These are phyloP conservation scores for Streptopelia turtur DNA, from an alignment of 2,797 vertebrate species.

Conservation along the genomic window DNA sequence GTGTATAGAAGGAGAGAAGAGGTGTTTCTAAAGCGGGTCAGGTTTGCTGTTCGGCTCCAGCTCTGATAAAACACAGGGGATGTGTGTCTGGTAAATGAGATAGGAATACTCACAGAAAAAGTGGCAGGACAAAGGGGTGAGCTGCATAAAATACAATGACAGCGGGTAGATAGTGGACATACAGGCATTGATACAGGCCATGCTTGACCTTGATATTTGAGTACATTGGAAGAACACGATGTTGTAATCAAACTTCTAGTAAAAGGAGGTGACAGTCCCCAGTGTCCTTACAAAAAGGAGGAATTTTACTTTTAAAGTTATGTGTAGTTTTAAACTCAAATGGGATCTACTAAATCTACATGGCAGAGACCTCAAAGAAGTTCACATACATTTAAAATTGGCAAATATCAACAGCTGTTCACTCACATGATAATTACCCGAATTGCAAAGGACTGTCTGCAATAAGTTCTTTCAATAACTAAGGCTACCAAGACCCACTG, in stretches of 20 bases:
- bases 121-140: neutral
- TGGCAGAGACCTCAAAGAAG: neutral
- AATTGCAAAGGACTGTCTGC: neutral
- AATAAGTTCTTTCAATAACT: neutral
- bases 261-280: neutral
- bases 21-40: neutral
- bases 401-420: slow-evolving; percentile 32
- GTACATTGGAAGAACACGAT: neutral
- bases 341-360: neutral
- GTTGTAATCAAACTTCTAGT: neutral
- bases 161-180: neutral
- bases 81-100: neutral
- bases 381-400: neutral
- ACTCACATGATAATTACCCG: neutral
- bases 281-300: neutral
- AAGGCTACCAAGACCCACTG: neutral
- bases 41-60: neutral
- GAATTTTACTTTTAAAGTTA: neutral
- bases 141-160: neutral
- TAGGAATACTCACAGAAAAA: neutral
- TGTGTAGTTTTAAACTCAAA: neutral
- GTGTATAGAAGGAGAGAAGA: neutral
- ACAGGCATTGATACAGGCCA: neutral
- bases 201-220: neutral
- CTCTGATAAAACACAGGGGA: neutral